Evolutionary conservation across 2,888 invertebrate genomes (phyloP).

Genomic region (Orthonychiurus folsomi): DNA sequence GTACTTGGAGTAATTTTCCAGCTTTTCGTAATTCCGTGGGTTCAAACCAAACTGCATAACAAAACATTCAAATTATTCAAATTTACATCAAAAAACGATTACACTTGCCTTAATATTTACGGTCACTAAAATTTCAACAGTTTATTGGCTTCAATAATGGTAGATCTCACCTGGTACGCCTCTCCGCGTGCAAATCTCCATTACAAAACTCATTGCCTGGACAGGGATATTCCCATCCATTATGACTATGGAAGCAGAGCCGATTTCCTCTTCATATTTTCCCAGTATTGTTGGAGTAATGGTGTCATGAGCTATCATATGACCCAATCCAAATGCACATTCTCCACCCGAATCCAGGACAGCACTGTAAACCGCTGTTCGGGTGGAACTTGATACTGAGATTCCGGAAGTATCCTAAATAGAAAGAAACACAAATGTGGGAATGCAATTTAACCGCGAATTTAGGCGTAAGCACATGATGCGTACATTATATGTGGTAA

Average conservation of each 20-base stretch:
- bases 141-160: background rate
- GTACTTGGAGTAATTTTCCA: conserved; percentile 56
- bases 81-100: background rate
- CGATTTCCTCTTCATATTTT: conserved; percentile 22
- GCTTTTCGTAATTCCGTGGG: conserved; percentile 76
- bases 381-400: conserved; percentile 2
- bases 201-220: conserved; percentile 55
- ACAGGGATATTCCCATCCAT: conserved; percentile 74
- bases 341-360: conserved; percentile 67
- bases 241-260: conserved; percentile 56
- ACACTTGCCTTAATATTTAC: too few species aligned
- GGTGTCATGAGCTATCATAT: conserved; percentile 67
- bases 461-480: too few species aligned
- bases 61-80: conserved; percentile 6
- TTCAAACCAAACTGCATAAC: conserved; percentile 73
- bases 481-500: background rate
- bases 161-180: conserved; percentile 58
- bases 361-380: conserved; percentile 66
- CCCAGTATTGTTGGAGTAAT: conserved; percentile 58
- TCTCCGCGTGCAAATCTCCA: conserved; percentile 54
- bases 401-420: conserved; percentile 30
- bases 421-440: background rate
- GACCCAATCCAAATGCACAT: conserved; percentile 69
- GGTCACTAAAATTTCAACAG: too few species aligned
- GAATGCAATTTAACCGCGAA: background rate